Evolutionary conservation across 2,113 vertebrate species (phyloP).

Genomic region (Gymnarchus niloticus): DNA sequence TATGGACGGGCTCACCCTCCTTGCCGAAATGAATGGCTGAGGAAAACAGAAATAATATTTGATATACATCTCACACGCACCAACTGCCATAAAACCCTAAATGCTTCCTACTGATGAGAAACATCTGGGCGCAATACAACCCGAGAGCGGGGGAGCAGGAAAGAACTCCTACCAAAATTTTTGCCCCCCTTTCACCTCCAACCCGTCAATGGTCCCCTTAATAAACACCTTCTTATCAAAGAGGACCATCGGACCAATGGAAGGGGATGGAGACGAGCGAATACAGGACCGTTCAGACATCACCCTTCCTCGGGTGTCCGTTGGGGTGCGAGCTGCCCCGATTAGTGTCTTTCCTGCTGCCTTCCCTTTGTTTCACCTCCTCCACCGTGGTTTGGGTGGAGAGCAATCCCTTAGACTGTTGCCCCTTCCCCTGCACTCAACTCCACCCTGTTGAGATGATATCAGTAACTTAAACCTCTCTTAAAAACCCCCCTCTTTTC

Average conservation of each 20-base stretch:
- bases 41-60: conserved; percentile 33
- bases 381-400: background rate
- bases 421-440: background rate
- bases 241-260: background rate
- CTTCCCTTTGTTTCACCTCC: background rate
- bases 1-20: background rate
- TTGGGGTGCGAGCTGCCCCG: background rate
- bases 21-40: background rate
- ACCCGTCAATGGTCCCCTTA: background rate
- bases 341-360: background rate
- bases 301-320: no score
- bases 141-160: conserved; percentile 16
- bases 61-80: conserved; percentile 48
- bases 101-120: conserved; percentile 64
- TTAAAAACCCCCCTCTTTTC: background rate
- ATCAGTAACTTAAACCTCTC: conserved; percentile 10
- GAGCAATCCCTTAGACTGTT: background rate
- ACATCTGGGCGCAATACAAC: conserved; percentile 55
- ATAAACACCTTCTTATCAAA: conserved; percentile 18
- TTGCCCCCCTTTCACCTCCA: background rate
- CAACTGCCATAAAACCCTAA: conserved; percentile 64
- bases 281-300: no score
- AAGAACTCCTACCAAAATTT: conserved; percentile 16
- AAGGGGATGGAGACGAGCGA: no score
- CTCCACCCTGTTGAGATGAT: background rate